Evolutionary conservation across 2,113 vertebrate species (phyloP), one percentile per base, ranked within the genome.

Genomic region (Mesoclemmys tuberculata): DNA sequence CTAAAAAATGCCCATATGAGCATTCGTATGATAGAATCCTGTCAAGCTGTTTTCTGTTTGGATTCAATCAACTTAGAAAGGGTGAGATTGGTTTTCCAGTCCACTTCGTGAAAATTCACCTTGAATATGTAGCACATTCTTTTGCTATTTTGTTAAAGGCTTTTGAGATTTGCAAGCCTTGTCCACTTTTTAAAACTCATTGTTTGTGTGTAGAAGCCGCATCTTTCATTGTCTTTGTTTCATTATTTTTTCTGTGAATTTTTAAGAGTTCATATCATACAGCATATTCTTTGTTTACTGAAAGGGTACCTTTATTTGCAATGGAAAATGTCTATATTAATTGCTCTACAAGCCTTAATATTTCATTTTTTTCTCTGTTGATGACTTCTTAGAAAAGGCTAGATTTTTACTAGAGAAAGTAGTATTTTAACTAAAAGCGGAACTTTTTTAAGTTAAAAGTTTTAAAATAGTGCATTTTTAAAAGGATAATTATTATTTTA

Each of bases 1-100:
- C 79, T 90, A 64, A 94, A 96, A 97, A 97, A 74, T 80, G 74
- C 2, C 7, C 84, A 41, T 79, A 75, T 14, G 81, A n/a, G n/a
- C n/a, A n/a, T n/a, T n/a, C n/a, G n/a, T n/a, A n/a, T n/a, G 29
- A n/a, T 83, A 79, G 93, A 94, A 96, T 95, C 55, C 77, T 61
- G 8, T 5, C n/a, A 4, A 55, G 38, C 79, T 89, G n/a, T 19
- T 95, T 98, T 96, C 85, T 96, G 77, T 96, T 96, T 95, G 24
- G 77, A 82, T 94, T 93, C 90, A 64, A 75, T 29, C 55, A 96
- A 82, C 58, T 92, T 61, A 31, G 90, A 88, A 85, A 86, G 79
- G 41, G 87, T 97, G 88, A 88, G 78, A 77, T 48, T 85, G 58
- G 84, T 95, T 96, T 88, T 94, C 80, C 84, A 90, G 75, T 68